Percentiles rank a stretch among this genome's conserved stretches.
Evolutionary conservation across 2,797 vertebrate genomes (phyloP).

Genomic region (Syngnathus acus): DNA sequence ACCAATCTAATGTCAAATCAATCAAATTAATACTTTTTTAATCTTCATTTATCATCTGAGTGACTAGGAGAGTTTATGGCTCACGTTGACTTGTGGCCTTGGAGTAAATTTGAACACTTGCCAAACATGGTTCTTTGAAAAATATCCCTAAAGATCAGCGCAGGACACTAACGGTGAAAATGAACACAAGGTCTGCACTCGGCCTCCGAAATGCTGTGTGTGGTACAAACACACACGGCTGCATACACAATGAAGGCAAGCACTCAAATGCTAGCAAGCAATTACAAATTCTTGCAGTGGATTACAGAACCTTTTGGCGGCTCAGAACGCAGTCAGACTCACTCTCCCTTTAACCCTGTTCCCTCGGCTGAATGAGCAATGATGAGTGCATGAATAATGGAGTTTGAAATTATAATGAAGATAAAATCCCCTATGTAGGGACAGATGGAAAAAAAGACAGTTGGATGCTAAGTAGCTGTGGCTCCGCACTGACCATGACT

Average conservation of each 20-base stretch:
- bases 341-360: slow-evolving; percentile 40
- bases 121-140: not conserved
- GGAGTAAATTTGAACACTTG: not conserved
- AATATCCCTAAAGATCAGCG: not conserved
- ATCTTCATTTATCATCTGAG: not conserved
- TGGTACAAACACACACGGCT: slow-evolving; percentile 20
- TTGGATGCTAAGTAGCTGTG: not conserved
- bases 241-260: slow-evolving; percentile 23
- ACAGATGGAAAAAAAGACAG: not conserved
- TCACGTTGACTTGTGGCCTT: not conserved
- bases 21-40: not conserved
- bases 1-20: too few relatives aligned
- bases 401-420: slow-evolving; percentile 34
- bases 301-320: slow-evolving; percentile 51
- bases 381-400: slow-evolving; percentile 34
- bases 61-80: not conserved
- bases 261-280: slow-evolving; percentile 33
- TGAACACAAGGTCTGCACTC: not conserved
- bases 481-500: slow-evolving; percentile 72
- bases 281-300: slow-evolving; percentile 48
- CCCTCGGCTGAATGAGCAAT: slow-evolving; percentile 42
- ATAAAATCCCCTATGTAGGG: not conserved
- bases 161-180: not conserved
- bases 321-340: slow-evolving; percentile 21
- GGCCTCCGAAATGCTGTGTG: not conserved